Base-by-base conservation (phyloP, 2,113 vertebrate species). In the Ascaphus truei region DNA sequence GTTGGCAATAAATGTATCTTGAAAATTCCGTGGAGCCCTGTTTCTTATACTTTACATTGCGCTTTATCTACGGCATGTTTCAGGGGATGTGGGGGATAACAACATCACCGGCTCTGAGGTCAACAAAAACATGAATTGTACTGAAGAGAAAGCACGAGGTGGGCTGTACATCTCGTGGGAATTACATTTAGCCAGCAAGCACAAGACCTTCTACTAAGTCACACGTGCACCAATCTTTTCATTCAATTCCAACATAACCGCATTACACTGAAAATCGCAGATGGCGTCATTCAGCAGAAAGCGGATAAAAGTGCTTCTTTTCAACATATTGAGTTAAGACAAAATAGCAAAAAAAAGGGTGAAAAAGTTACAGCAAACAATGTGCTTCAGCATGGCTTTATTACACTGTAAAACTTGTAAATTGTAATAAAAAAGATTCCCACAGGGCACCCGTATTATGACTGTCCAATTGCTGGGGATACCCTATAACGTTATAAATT, bases 161-260 rank as follows among this genome's bases (percentile, higher is more conserved):
- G 11, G 5, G 41, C 4, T 45, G 16, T 45, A 45, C 20, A 45
- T 45, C 20, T 45, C 8, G 41, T 45, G n/a, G 15, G 20, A 20
- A 2, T 45, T n/a, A 45, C 41, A 45, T 18, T 45, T 45, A 45
- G 13, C 41, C 41, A 45, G 9, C 41, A 18, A 18, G 20, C 41
- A 18, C 41, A 45, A n/a, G 16, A 20, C 41, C 41, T 45, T 7
- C 5, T 18, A 64, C 78, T 81, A 83, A 86, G 80, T 80, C 81
- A 76, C 73, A 75, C 77, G 78, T 77, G 73, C 78, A 86, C 84
- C 75, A 77, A 76, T 81, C 73, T 83, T 80, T 16, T 29, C 73
- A 75, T 62, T 84, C 75, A 84, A 88, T 88, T 85, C 82, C 81
- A 82, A 77, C 79, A 83, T 90, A 86, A 89, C 86, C 85, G 84